Base-by-base conservation (phyloP, 2,797 vertebrate species). In the Falco peregrinus region DNA sequence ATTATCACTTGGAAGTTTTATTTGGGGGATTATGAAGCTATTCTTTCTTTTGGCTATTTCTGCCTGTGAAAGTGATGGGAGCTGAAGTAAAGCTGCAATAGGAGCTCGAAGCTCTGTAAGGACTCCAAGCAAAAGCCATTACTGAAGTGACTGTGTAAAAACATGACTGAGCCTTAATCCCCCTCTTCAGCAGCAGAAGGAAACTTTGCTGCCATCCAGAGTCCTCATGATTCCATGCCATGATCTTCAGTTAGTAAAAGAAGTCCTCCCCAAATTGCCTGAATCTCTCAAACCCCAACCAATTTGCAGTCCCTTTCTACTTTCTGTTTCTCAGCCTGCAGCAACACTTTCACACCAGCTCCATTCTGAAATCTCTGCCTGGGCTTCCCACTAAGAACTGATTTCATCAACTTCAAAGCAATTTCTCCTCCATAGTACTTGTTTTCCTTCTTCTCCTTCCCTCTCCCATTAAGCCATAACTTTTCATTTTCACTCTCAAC, bases 1-100 rank as follows among this genome's bases (percentile, higher is more conserved):
- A 92, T 96, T 74, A 92, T n/a, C 75, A 26, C 81, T 95, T 74
- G 43, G 68, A 83, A 85, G 48, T 74, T 91, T 87, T 77, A 61
- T 69, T 90, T 0, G 1, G 41, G 26, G 51, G 77, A 83, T 89
- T 90, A 80, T 65, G 59, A 73, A 89, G 74, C 68, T 87, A 5
- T 74, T 93, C 67, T 87, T 82, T 87, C 28, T 59, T 41, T 75
- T 93, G 89, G 70, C 26, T 0, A 54, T 33, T 91, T 85, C 84
- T 89, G 83, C 77, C 63, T 76, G 50, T 60, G 70, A 12, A 79
- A 73, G 78, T 59, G 59, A 63, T 84, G 89, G 60, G 59, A 95
- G 48, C 59, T 77, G 90, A 85, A 77, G 93, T 79, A 87, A 74
- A 80, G 45, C 86, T 64, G 39, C 31, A 31, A 5, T 25, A 70